Evolutionary conservation across 2,888 invertebrate genomes (phyloP).

Genomic region (Agrotis exclamationis): DNA sequence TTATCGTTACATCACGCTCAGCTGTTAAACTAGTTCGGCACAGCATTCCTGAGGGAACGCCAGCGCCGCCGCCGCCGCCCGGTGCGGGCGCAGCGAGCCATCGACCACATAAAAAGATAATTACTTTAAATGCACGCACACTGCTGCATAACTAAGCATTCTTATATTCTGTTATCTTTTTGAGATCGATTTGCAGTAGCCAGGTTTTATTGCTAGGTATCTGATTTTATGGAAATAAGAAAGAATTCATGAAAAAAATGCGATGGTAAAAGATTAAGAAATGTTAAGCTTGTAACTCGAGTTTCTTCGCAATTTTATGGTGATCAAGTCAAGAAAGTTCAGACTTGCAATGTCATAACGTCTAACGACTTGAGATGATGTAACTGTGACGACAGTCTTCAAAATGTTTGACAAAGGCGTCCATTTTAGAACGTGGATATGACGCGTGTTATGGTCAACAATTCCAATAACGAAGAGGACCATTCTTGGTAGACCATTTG

Average conservation of each 20-base stretch:
- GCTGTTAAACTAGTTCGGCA: conserved; percentile 81
- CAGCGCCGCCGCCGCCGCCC: conserved; percentile 79
- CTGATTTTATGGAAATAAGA: conserved; percentile 12
- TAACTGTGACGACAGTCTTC: conserved; percentile 27
- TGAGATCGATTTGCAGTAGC: conserved; percentile 37
- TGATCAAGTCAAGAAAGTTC: conserved; percentile 5
- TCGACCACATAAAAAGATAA: conserved; percentile 72
- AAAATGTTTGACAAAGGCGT: conserved; percentile 33
- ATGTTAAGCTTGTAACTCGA: background rate
- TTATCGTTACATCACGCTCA: conserved; percentile 81
- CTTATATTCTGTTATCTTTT: conserved; percentile 43
- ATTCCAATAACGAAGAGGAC: conserved; percentile 42
- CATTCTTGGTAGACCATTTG: conserved; percentile 48
- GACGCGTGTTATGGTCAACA: conserved; percentile 46
- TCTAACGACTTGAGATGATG: conserved; percentile 20
- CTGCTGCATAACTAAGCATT: conserved; percentile 55
- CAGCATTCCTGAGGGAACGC: conserved; percentile 88
- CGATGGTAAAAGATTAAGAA: background rate
- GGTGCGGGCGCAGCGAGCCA: conserved; percentile 69
- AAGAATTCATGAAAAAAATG: background rate
- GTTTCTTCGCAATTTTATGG: background rate
- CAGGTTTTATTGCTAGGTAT: conserved; percentile 15
- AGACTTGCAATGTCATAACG: conserved; percentile 14
- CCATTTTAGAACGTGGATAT: conserved; percentile 31
- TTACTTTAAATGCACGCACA: conserved; percentile 67